Base-by-base conservation (phyloP, 2,888 invertebrate species). In the Rhamnusium bicolor region DNA sequence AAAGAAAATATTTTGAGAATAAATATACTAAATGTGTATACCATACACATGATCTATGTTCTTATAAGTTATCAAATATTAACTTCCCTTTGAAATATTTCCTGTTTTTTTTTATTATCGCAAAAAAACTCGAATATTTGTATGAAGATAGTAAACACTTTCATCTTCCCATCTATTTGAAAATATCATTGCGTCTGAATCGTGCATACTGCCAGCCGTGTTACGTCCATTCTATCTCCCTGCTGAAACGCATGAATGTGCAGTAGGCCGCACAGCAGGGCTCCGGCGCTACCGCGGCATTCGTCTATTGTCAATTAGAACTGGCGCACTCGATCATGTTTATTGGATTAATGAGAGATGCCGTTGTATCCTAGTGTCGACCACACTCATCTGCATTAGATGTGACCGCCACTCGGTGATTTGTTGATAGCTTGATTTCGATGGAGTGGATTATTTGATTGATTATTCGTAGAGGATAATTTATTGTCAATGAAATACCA, bases 261-360 rank as follows among this genome's bases (percentile, higher is more conserved):
- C 79, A 75, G 71, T 73, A 71, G 74, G 74, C 69, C 79, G 58
- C 81, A 63, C 84, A 76, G 83, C 82, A 77, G 84, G 84, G 73
- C 47, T 65, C 79, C 78, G 65, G 72, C 69, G 81, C 83, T 83
- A 82, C 83, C 82, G 79, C 83, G 79, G 81, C 81, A 79, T 78
- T 79, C 79, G 79, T 83, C 85, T 81, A 86, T 86, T 86, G 85
- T 86, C 85, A 85, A 85, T 85, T 85, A 85, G 82, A 81, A 82
- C 82, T 75, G 80, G 82, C 82, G 80, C 83, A 82, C 83, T 86
- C 83, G 85, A 85, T 86, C 84, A 85, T 85, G 83, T 85, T 85
- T 85, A 85, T 85, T 84, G 84, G 84, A 83, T 85, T 85, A 86
- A 85, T 86, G 85, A 85, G 84, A 85, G 83, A 85, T 85, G 84